These are phyloP conservation scores for Sepiola atlantica DNA, from an alignment of 2,888 invertebrate genomes.

Conservation along the genomic window DNA sequence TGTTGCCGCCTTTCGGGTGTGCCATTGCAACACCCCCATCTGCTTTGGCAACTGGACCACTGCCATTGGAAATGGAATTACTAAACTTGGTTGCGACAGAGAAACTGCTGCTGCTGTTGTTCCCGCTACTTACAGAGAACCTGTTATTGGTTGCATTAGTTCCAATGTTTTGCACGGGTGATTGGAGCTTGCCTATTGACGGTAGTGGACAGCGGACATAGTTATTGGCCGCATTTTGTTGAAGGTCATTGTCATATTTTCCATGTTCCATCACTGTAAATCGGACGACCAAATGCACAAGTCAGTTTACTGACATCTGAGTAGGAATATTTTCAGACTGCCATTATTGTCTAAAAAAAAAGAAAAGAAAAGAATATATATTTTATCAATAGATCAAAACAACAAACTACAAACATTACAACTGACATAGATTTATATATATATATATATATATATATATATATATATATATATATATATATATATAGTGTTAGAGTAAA, in stretches of 20 bases:
- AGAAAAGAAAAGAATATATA: neutral
- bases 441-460: too few relatives aligned
- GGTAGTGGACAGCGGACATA: slow-evolving; percentile 37
- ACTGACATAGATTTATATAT: too few relatives aligned
- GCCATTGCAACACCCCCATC: neutral
- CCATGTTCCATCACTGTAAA: slow-evolving; percentile 13
- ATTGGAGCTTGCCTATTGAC: slow-evolving; percentile 33
- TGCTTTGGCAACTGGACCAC: neutral
- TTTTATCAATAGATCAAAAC: neutral
- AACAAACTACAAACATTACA: neutral
- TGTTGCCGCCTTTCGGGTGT: neutral
- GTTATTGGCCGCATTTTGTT: slow-evolving; percentile 5
- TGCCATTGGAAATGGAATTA: slow-evolving; percentile 8
- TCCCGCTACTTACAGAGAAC: neutral
- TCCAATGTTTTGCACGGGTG: slow-evolving; percentile 38
- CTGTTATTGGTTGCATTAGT: slow-evolving; percentile 8
- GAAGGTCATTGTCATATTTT: slow-evolving; percentile 32
- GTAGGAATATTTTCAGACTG: neutral
- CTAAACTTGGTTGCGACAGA: neutral
- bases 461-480: too few relatives aligned
- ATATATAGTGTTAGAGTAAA: too few relatives aligned
- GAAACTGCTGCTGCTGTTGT: neutral
- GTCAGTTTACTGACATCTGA: slow-evolving; percentile 20
- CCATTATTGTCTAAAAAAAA: slow-evolving; percentile 9
- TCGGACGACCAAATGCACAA: slow-evolving; percentile 6